Conservation (phyloP, 2,113 vertebrate genomes). For the Tautogolabrus adspersus region DNA sequence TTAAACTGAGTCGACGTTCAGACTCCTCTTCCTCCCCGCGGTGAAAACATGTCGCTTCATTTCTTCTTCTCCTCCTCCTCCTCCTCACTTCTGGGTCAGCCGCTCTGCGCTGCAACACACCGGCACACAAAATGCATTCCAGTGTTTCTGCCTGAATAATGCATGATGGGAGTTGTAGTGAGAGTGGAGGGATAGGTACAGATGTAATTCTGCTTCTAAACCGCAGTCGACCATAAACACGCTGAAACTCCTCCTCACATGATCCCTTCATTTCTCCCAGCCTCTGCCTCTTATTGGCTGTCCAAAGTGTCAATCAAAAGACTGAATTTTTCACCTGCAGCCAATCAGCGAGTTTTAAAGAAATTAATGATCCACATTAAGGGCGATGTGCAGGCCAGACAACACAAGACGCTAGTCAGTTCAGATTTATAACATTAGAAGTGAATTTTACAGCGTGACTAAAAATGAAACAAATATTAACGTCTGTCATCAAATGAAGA, state of each 20-base stretch:
- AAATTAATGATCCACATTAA: not conserved
- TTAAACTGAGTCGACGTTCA: conserved; percentile 3
- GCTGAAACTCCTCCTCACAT: not conserved
- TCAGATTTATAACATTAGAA: too few species aligned
- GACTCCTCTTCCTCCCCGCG: conserved; percentile 36
- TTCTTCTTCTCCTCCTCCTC: conserved; percentile 28
- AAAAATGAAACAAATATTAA: too few species aligned
- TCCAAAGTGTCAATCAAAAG: not conserved
- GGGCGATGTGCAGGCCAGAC: not conserved
- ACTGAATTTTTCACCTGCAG: not conserved
- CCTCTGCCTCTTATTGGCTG: not conserved
- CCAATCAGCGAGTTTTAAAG: not conserved
- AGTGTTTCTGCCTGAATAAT: conserved; percentile 56
- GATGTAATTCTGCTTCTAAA: not conserved
- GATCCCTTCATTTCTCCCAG: not conserved
- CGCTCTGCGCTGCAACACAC: conserved; percentile 3
- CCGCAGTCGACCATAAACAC: conserved; percentile 2
- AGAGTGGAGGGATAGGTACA: conserved; percentile 4
- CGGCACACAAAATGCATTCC: conserved; percentile 34
- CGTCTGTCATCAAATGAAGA: too few species aligned
- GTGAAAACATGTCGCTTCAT: conserved; percentile 36
- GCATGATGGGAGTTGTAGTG: conserved; percentile 72
- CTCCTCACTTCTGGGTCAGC: conserved; percentile 43
- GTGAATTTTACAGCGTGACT: too few species aligned
- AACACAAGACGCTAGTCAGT: too few species aligned